Evolutionary conservation across 2,113 vertebrate genomes (phyloP), one percentile per base, ranked within the genome.

Genomic region (Anthoscopus minutus): DNA sequence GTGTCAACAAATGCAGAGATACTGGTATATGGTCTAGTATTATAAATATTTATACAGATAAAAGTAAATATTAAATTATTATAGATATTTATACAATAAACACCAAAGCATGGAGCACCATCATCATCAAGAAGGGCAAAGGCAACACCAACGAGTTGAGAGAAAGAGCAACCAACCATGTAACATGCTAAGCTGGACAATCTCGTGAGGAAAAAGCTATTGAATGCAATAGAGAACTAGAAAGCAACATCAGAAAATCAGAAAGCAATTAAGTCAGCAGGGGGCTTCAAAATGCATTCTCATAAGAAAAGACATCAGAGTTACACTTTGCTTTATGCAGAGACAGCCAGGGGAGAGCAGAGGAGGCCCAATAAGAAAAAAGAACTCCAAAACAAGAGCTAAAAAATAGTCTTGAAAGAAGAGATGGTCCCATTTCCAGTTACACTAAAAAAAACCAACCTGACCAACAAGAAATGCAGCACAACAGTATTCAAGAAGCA

Each of bases 1-100:
- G 16, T 35, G 25, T 37, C 18, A 50, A 80, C 23, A 61, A 38
- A 86, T 35, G 18, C n/a, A 85, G 58, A 80, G 8, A 27, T n/a
- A 47, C 0, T 30, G 58, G 14, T 14, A 40, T 6, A 13, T 4
- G 31, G 30, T 47, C 54, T 23, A 54, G 19, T 23, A 31, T 54
- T 70, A 76, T 3, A 58, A 86, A 4, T 73, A 91, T 91, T 94
- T 91, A 88, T 28, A 85, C 11, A 70, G 54, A 40, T 82, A 94
- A 73, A 33, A 79, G 33, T 23, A 84, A 77, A 45, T 69, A 51
- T 15, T 51, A 44, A 37, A 77, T 69, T 28, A 42, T 22, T 66
- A 9, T 7, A 54, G 80, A 7, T 70, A 92, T 92, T 94, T 89
- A 73, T 28, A 87, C 10, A 82, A 54, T 31, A 85, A 81, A 71